These are phyloP conservation scores for Eubucco bourcierii DNA, from an alignment of 2,113 vertebrate species.

Conservation along the genomic window DNA sequence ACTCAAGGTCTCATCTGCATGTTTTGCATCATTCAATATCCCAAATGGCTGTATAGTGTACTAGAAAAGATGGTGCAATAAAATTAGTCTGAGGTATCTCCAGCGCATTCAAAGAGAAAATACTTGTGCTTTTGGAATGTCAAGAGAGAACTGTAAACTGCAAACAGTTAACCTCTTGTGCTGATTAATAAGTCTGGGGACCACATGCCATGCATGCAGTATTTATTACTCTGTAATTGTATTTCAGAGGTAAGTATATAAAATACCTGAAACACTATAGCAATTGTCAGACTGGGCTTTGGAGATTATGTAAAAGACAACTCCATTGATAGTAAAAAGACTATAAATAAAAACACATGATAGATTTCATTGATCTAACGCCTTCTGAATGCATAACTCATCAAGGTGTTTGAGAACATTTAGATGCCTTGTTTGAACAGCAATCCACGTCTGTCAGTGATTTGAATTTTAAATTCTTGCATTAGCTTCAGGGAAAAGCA, in stretches of 20 bases:
- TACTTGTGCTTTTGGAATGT: neutral
- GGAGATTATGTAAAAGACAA: neutral
- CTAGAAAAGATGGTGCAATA: neutral
- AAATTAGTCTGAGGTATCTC: neutral
- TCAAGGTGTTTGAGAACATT: slow-evolving; percentile 49
- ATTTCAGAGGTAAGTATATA: neutral
- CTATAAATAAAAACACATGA: slow-evolving; percentile 31
- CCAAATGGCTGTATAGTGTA: neutral
- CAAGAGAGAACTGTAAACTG: neutral
- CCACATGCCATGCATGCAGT: neutral
- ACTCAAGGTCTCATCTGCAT: too few species aligned
- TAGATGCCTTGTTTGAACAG: slow-evolving; percentile 52
- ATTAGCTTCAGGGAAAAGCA: slow-evolving; percentile 46
- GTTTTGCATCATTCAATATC: neutral
- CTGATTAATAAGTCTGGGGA: slow-evolving; percentile 10
- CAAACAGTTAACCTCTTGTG: neutral
- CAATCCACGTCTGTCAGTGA: slow-evolving; percentile 36
- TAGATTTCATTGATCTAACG: slow-evolving; percentile 44
- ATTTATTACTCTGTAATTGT: slow-evolving; percentile 14
- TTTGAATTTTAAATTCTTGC: slow-evolving; percentile 62
- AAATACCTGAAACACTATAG: slow-evolving; percentile 36
- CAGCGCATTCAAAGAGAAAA: neutral
- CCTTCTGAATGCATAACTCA: slow-evolving; percentile 12
- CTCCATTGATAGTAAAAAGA: neutral
- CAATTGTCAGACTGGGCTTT: slow-evolving; percentile 4